Conservation (phyloP, 2,113 vertebrate genomes). For the Leptobrachium leishanense region DNA sequence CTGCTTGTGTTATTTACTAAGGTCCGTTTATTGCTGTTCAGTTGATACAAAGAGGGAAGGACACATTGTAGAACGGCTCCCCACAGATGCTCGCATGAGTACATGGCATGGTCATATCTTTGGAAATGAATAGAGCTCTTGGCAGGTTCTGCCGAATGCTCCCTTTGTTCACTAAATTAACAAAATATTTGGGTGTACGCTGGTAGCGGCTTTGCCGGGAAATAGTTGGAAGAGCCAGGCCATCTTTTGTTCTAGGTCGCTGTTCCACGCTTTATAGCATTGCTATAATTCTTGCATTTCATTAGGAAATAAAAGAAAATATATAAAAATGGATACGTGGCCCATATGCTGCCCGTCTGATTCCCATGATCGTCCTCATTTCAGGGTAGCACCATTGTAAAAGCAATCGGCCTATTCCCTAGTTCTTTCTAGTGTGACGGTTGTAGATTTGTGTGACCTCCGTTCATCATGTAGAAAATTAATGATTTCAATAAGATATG, state of each 20-base stretch:
- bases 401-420: no score
- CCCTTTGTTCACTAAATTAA: slow-evolving; percentile 27
- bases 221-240: neutral
- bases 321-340: neutral
- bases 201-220: neutral
- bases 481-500: no score
- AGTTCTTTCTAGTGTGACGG: no score
- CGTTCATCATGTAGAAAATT: no score
- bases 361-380: no score
- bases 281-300: neutral
- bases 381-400: no score
- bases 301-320: neutral
- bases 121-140: slow-evolving; percentile 6
- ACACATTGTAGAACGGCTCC: slow-evolving; percentile 24
- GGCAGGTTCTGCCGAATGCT: slow-evolving; percentile 3
- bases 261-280: neutral
- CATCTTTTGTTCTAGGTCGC: neutral
- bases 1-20: slow-evolving; percentile 25
- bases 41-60: slow-evolving; percentile 16
- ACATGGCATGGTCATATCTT: slow-evolving; percentile 9
- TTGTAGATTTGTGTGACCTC: no score
- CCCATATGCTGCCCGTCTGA: no score
- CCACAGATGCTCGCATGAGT: slow-evolving; percentile 19
- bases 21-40: slow-evolving; percentile 6
- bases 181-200: slow-evolving; percentile 31